Evolutionary conservation across 2,797 vertebrate species (phyloP).

Genomic region (Xerus rutilus): DNA sequence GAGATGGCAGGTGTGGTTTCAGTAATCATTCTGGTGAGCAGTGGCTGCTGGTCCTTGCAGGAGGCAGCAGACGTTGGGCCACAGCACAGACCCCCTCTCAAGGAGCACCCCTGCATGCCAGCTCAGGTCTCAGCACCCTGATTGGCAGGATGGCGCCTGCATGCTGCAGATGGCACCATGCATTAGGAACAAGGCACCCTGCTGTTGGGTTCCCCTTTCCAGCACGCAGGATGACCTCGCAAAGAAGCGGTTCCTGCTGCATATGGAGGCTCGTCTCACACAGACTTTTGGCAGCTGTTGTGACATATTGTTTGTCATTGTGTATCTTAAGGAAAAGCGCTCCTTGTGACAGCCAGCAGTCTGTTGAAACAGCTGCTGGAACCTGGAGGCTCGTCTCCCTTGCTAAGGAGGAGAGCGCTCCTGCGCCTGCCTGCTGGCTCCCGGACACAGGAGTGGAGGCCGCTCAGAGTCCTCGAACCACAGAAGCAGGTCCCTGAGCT

Average conservation of each 20-base stretch:
- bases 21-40: fast-evolving
- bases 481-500: background rate
- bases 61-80: too few species aligned
- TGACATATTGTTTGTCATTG: background rate
- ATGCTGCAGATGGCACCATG: background rate
- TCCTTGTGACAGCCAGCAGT: background rate
- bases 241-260: background rate
- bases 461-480: fast-evolving
- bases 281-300: background rate
- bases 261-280: background rate
- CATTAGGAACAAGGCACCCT: background rate
- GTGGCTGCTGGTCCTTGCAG: background rate
- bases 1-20: fast-evolving
- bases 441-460: fast-evolving
- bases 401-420: background rate
- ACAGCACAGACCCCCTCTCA: background rate
- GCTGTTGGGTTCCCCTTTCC: fast-evolving
- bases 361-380: constrained; percentile 26
- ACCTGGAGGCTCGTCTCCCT: background rate
- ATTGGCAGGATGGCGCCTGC: background rate
- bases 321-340: background rate
- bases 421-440: background rate
- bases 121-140: background rate
- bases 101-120: too few species aligned
- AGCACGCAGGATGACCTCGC: background rate